Percentiles rank a stretch among this genome's conserved stretches.
Conservation (phyloP, 2,113 vertebrate genomes). For the Etheostoma cragini region DNA sequence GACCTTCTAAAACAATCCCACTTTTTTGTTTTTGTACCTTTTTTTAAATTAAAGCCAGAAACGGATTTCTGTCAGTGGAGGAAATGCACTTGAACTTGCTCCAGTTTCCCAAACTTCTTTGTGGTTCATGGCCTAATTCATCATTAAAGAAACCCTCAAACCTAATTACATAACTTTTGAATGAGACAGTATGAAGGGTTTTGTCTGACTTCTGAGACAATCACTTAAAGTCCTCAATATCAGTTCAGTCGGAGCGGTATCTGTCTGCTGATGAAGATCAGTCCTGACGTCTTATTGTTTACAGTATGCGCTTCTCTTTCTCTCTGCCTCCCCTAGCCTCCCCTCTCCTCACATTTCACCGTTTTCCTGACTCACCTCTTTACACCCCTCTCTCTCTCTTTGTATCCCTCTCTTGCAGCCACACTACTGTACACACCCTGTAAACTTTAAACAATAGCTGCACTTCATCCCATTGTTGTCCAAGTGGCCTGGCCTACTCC, state of each 20-base stretch:
- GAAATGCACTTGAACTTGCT: slow-evolving; percentile 8
- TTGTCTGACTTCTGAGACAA: slow-evolving; percentile 37
- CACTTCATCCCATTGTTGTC: slow-evolving; percentile 63
- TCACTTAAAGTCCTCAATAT: slow-evolving; percentile 57
- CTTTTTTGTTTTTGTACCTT: neutral
- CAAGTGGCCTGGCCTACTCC: slow-evolving; percentile 62
- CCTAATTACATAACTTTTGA: slow-evolving; percentile 43
- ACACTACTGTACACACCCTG: slow-evolving; percentile 50
- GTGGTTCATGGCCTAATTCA: slow-evolving; percentile 50
- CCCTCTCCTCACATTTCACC: slow-evolving; percentile 50
- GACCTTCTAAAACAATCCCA: neutral
- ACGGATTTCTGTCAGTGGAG: neutral
- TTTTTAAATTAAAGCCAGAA: neutral
- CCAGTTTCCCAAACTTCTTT: slow-evolving; percentile 12
- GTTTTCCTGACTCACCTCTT: slow-evolving; percentile 49
- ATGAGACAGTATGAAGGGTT: slow-evolving; percentile 36
- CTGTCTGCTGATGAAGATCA: slow-evolving; percentile 45
- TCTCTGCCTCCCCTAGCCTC: slow-evolving; percentile 27
- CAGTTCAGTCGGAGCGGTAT: slow-evolving; percentile 14
- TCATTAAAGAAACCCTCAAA: slow-evolving; percentile 40
- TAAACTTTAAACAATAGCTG: slow-evolving; percentile 74
- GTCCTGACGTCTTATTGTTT: slow-evolving; percentile 59
- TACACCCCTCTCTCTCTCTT: slow-evolving; percentile 27
- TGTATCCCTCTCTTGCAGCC: slow-evolving; percentile 34
- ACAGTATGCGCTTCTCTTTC: slow-evolving; percentile 51